phyloP scores from a whole-genome alignment of 2,888 invertebrate species.

The Zhuqinia jingwanae region DNA sequence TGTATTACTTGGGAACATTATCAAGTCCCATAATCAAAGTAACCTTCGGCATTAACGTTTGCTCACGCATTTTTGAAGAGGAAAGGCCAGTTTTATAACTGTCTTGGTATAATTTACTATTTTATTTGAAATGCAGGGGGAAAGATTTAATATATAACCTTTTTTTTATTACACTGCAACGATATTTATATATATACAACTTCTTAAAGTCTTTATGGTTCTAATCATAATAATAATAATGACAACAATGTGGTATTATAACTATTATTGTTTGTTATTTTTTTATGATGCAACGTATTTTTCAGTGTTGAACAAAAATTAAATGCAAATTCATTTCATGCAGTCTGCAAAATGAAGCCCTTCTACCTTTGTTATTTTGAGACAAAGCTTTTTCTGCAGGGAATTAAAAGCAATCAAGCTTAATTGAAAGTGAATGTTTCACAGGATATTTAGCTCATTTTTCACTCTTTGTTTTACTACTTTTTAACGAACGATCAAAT shows the following conservation, averaged over 20 bases:
- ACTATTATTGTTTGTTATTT: too few relatives aligned
- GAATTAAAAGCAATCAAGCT: slow-evolving; percentile 57
- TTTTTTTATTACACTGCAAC: not conserved
- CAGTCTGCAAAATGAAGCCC: not conserved
- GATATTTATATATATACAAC: slow-evolving; percentile 3
- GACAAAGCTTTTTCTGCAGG: slow-evolving; percentile 47
- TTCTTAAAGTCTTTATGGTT: too few relatives aligned
- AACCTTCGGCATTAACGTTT: slow-evolving; percentile 19
- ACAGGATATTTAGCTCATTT: slow-evolving; percentile 32
- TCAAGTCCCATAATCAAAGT: not conserved
- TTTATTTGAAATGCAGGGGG: not conserved
- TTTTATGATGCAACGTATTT: slow-evolving; percentile 15
- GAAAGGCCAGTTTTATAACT: slow-evolving; percentile 23
- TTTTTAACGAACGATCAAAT: too few relatives aligned
- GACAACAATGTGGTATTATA: too few relatives aligned
- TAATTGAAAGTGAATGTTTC: slow-evolving; percentile 69
- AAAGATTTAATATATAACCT: too few relatives aligned
- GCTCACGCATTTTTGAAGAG: not conserved
- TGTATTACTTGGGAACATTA: not conserved
- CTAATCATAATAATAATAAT: too few relatives aligned
- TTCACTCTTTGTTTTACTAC: slow-evolving; percentile 19
- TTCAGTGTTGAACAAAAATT: not conserved
- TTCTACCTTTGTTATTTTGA: slow-evolving; percentile 28
- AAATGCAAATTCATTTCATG: not conserved
- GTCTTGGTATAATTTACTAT: not conserved